phyloP scores from a whole-genome alignment of 2,797 vertebrate genomes.

The Oreonectes daqikongensis region DNA sequence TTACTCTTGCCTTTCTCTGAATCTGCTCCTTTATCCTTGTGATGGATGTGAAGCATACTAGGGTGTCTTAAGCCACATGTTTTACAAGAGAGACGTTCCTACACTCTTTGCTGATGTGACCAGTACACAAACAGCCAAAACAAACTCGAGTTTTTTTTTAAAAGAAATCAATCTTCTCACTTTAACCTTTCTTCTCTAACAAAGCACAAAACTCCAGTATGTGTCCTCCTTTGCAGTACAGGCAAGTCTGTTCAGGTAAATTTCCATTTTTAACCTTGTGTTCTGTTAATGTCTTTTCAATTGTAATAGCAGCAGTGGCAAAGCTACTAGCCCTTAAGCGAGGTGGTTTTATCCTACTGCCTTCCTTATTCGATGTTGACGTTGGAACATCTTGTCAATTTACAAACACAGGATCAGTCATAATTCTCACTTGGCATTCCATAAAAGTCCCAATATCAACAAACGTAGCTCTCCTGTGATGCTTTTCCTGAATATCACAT shows the following conservation, averaged over 20 bases:
- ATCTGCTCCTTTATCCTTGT: not conserved
- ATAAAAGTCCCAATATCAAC: conserved; percentile 37
- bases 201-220: no score
- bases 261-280: no score
- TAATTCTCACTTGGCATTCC: conserved; percentile 40
- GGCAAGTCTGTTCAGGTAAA: no score
- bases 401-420: conserved; percentile 34
- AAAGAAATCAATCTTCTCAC: no score
- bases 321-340: conserved; percentile 36
- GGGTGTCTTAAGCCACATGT: conserved; percentile 12
- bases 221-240: no score
- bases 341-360: not conserved
- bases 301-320: conserved; percentile 18
- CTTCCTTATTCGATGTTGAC: not conserved
- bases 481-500: conserved; percentile 33
- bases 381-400: conserved; percentile 5
- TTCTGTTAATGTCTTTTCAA: not conserved
- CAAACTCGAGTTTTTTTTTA: no score
- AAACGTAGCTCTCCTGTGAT: conserved; percentile 12
- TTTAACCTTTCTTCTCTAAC: no score
- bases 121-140: conserved; percentile 1
- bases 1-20: not conserved
- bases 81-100: conserved; percentile 21
- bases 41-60: conserved; percentile 32
- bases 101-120: conserved; percentile 48